Evolutionary conservation across 2,888 invertebrate species (phyloP).

Genomic region (Nasonovia ribisnigri): DNA sequence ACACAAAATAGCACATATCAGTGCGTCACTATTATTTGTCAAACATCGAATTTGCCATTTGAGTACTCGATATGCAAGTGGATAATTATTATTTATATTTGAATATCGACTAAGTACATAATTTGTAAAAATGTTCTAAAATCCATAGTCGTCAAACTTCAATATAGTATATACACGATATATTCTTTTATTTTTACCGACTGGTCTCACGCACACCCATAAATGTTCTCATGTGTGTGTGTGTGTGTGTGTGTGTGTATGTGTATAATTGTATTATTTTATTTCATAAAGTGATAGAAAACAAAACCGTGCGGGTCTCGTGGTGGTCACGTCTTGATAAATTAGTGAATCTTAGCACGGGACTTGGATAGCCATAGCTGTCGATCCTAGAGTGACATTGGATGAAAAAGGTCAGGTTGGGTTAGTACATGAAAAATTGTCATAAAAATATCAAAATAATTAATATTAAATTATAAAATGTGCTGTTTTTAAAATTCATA

Average conservation of each 20-base stretch:
- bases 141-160: background rate
- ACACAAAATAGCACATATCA: background rate
- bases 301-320: background rate
- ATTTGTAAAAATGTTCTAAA: background rate
- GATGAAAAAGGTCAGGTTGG: background rate
- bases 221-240: background rate
- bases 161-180: background rate
- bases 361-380: background rate
- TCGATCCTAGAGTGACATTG: background rate
- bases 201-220: background rate
- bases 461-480: background rate
- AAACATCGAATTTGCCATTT: background rate
- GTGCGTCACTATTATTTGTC: background rate
- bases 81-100: background rate
- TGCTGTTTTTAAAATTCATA: background rate
- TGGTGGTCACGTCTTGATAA: background rate
- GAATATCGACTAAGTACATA: background rate
- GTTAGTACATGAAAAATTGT: background rate
- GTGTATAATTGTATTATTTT: too few relatives aligned
- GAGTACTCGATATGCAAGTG: background rate
- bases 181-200: background rate
- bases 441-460: background rate
- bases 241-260: too few relatives aligned
- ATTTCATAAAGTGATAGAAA: background rate
- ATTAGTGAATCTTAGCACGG: background rate